Conservation (phyloP, 2,113 vertebrate genomes). For the Microtus pennsylvanicus region DNA sequence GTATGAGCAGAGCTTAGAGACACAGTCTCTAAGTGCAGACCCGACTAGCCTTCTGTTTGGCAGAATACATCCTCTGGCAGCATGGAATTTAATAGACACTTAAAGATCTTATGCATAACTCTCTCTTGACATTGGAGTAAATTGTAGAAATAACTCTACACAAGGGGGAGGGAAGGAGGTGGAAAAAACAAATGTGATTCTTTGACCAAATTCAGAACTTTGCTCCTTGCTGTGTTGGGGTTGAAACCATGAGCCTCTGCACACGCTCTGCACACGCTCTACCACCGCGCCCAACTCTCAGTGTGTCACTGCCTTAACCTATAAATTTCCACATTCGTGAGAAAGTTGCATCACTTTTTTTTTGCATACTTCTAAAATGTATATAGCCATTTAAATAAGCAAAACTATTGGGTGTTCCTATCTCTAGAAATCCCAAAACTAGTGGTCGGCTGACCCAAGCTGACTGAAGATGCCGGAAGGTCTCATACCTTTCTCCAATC, state of each 20-base stretch:
- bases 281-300: too few species aligned
- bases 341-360: not conserved
- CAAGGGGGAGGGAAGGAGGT: not conserved
- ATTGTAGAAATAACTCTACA: not conserved
- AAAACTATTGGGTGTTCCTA: not conserved
- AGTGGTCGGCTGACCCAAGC: not conserved
- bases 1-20: not conserved
- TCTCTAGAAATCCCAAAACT: not conserved
- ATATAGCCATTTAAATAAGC: not conserved
- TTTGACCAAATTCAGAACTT: not conserved
- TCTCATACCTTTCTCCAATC: not conserved
- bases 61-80: not conserved
- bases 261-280: fast-evolving
- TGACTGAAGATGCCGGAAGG: not conserved
- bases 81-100: not conserved
- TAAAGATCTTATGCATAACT: not conserved
- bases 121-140: not conserved
- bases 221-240: not conserved
- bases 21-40: not conserved
- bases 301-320: not conserved
- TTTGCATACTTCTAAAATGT: not conserved
- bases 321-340: not conserved
- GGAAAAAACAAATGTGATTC: not conserved
- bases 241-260: not conserved
- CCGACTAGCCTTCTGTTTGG: not conserved